Percentiles rank a stretch among this genome's conserved stretches.
Evolutionary conservation across 2,113 vertebrate genomes (phyloP).

Genomic region (Gallinago undulata): DNA sequence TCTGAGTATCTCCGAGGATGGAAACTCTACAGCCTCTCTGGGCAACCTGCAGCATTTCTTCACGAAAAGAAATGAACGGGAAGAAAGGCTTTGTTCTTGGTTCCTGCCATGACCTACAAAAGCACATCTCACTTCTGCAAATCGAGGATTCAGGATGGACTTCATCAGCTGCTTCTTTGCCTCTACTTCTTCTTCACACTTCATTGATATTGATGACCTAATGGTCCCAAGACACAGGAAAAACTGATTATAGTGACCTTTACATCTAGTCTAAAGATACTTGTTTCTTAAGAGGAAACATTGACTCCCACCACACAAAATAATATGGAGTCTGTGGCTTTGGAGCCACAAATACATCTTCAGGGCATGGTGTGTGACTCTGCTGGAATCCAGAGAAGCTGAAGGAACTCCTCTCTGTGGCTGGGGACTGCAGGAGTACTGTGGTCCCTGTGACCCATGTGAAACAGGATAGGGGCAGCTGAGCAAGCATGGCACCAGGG

Average conservation of each 20-base stretch:
- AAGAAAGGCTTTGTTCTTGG: not conserved
- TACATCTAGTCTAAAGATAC: not conserved
- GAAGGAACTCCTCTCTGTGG: not conserved
- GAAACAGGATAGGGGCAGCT: not conserved
- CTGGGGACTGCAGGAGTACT: not conserved
- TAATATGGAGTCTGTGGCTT: not conserved
- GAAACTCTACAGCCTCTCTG: not conserved
- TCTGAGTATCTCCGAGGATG: not conserved
- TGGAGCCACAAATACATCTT: not conserved
- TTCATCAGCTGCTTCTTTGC: not conserved
- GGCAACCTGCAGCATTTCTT: not conserved
- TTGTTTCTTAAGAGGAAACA: not conserved
- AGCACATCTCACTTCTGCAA: not conserved
- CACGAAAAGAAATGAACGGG: not conserved
- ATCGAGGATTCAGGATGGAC: not conserved
- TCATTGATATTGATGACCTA: not conserved
- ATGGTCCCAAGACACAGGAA: not conserved
- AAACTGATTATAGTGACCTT: not conserved
- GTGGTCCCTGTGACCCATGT: not conserved
- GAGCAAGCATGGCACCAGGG: not conserved
- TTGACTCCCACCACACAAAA: not conserved
- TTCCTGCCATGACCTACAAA: not conserved
- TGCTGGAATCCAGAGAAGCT: not conserved
- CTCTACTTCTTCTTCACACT: not conserved
- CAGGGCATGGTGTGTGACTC: not conserved